Evolutionary conservation across 2,888 invertebrate species (phyloP).

Genomic region (Norana najaformis): DNA sequence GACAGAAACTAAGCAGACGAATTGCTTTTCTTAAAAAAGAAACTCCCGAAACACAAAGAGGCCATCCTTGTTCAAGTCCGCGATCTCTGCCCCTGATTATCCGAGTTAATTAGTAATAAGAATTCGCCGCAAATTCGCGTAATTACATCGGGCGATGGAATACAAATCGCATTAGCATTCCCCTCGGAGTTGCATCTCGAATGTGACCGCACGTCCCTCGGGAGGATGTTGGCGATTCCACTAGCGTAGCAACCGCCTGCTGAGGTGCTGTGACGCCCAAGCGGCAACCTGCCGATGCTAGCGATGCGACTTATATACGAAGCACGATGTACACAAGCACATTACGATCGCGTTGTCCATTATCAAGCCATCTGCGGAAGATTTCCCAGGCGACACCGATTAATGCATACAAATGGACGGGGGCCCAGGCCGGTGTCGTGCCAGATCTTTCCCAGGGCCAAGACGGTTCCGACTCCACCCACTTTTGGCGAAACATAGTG

Average conservation of each 20-base stretch:
- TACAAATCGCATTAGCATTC: slow-evolving; percentile 13
- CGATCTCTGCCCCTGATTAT: neutral
- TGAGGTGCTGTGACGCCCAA: neutral
- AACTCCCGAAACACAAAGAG: neutral
- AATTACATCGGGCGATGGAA: slow-evolving; percentile 6
- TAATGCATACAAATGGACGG: neutral
- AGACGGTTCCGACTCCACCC: neutral
- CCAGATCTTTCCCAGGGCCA: neutral
- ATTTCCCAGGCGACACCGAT: neutral
- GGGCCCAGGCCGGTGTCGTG: neutral
- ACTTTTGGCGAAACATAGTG: neutral
- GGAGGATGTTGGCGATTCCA: neutral
- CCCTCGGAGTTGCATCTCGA: neutral
- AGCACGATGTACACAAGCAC: neutral
- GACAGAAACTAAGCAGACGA: neutral
- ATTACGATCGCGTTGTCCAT: slow-evolving; percentile 13
- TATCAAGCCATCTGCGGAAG: neutral
- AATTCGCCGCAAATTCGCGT: slow-evolving; percentile 3
- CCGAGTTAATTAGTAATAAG: neutral
- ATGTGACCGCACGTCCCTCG: neutral
- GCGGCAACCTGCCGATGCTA: neutral
- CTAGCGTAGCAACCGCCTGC: neutral
- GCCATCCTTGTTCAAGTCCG: neutral
- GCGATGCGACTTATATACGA: neutral
- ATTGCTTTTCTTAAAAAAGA: neutral